Evolutionary conservation across 2,113 vertebrate genomes (phyloP).

Genomic region (Fulica atra): DNA sequence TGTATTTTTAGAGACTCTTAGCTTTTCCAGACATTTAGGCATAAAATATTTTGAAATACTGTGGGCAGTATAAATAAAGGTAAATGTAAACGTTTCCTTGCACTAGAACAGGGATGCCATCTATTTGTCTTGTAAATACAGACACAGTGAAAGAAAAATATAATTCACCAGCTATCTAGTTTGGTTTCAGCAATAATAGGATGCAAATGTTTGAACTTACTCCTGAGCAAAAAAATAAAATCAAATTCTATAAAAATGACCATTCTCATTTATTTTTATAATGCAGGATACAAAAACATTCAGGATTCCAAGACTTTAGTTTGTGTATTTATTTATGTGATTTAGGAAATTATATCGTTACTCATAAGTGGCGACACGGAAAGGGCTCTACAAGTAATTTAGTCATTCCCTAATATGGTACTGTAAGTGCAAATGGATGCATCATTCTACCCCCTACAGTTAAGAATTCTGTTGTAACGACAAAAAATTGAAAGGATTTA

Average conservation of each 20-base stretch:
- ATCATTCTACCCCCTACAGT: slow-evolving; percentile 77
- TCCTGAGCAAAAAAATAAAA: slow-evolving; percentile 7
- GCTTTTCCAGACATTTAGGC: slow-evolving; percentile 16
- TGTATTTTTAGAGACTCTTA: slow-evolving; percentile 2
- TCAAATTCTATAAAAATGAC: slow-evolving; percentile 16
- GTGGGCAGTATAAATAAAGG: slow-evolving; percentile 11
- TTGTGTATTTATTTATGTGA: slow-evolving; percentile 78
- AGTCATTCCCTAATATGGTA: slow-evolving; percentile 79
- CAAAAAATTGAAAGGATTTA: slow-evolving; percentile 75
- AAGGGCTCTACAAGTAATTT: slow-evolving; percentile 77
- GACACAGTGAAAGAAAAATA: slow-evolving; percentile 6
- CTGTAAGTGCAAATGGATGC: slow-evolving; percentile 76
- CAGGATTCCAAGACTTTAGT: slow-evolving; percentile 53
- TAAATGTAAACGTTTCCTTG: neutral
- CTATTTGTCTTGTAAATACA: slow-evolving; percentile 25
- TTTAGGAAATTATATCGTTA: slow-evolving; percentile 84
- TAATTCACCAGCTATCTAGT: slow-evolving; percentile 19
- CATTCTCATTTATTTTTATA: slow-evolving; percentile 33
- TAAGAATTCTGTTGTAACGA: slow-evolving; percentile 67
- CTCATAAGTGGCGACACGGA: slow-evolving; percentile 72
- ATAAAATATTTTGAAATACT: slow-evolving; percentile 55
- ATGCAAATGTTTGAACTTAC: neutral
- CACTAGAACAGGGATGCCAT: neutral
- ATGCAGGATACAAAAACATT: neutral
- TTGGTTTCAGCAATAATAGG: slow-evolving; percentile 34